Evolutionary conservation across 2,888 invertebrate species (phyloP).

Genomic region (Andricus quercusramuli): DNA sequence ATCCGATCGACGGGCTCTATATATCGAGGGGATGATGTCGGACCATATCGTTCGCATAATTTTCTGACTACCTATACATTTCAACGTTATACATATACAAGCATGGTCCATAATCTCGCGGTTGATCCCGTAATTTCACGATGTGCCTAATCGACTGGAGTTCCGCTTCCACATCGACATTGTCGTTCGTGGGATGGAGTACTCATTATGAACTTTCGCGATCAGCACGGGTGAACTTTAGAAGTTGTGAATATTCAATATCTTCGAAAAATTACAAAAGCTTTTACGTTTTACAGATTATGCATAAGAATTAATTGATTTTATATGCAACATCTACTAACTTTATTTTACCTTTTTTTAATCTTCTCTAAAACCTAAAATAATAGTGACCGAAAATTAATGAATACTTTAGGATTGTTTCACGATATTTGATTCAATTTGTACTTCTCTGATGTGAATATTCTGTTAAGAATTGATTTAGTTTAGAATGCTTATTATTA

Average conservation of each 20-base stretch:
- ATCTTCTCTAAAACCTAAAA: background rate
- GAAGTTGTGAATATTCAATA: background rate
- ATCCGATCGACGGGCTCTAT: conserved; percentile 5
- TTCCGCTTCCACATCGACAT: conserved; percentile 28
- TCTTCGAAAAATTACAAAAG: background rate
- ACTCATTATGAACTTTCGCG: conserved; percentile 33
- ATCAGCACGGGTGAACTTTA: background rate
- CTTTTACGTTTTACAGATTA: background rate
- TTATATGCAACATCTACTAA: background rate
- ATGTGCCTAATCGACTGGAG: conserved; percentile 35
- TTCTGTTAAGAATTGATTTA: background rate
- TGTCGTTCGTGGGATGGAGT: background rate
- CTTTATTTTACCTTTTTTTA: background rate
- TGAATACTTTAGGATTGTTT: background rate
- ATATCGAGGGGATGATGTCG: conserved; percentile 42
- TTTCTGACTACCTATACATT: conserved; percentile 53
- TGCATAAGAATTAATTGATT: background rate
- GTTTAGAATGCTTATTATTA: background rate
- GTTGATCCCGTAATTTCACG: conserved; percentile 32
- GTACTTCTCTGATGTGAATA: background rate
- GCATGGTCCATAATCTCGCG: conserved; percentile 31
- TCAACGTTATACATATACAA: conserved; percentile 21
- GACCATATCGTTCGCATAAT: conserved; percentile 57
- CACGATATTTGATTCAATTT: background rate
- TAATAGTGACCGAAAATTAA: background rate